These are phyloP conservation scores for Bellardia pandia DNA, from an alignment of 2,888 invertebrate genomes.

Conservation along the genomic window DNA sequence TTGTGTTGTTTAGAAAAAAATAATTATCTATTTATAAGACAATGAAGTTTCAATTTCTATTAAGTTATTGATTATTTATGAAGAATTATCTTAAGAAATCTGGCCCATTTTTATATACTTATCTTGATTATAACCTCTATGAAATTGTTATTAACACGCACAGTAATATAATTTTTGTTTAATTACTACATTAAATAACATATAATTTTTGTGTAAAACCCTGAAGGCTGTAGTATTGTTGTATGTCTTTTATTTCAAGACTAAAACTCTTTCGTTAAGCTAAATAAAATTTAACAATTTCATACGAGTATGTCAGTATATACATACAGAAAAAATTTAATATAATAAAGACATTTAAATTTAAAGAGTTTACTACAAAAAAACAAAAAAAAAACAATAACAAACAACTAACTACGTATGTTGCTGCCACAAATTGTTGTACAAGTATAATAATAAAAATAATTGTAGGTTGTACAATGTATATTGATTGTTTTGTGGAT, in stretches of 20 bases:
- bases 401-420: neutral
- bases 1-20: too few species aligned
- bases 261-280: neutral
- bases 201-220: neutral
- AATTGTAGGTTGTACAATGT: slow-evolving; percentile 22
- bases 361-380: slow-evolving; percentile 2
- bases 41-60: neutral
- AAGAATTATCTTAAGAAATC: neutral
- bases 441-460: neutral
- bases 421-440: slow-evolving; percentile 38
- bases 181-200: too few species aligned
- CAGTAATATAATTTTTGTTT: neutral
- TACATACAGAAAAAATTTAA: neutral
- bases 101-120: neutral
- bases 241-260: neutral
- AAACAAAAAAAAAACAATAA: neutral
- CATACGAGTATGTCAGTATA: neutral
- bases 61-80: neutral
- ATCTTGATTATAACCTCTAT: neutral
- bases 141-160: neutral
- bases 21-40: too few species aligned
- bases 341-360: slow-evolving; percentile 47
- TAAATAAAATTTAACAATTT: neutral
- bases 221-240: slow-evolving; percentile 20
- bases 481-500: neutral